These are phyloP conservation scores for Falco berigora DNA, from an alignment of 2,797 vertebrate genomes.

Conservation along the genomic window DNA sequence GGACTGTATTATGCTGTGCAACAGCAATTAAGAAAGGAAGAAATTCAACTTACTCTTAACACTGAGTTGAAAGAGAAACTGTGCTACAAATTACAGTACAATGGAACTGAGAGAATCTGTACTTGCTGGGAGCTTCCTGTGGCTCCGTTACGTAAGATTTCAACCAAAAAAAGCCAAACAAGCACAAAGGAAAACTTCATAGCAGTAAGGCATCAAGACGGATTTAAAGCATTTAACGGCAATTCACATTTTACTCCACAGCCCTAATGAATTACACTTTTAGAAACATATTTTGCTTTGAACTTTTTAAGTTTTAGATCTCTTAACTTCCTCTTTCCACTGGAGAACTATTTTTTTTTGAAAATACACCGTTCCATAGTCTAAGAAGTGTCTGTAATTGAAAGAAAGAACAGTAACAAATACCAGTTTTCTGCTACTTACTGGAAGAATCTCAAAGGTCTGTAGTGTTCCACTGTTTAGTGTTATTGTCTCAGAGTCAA, in stretches of 20 bases:
- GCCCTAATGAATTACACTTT: background rate
- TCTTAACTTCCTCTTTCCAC: background rate
- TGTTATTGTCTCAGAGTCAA: slow-evolving; percentile 89
- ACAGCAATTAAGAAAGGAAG: background rate
- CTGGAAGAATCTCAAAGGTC: slow-evolving; percentile 96
- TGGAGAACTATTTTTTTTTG: background rate
- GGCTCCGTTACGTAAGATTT: background rate
- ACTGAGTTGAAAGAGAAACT: background rate
- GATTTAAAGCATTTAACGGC: background rate
- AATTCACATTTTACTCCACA: background rate
- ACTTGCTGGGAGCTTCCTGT: background rate
- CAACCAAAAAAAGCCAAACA: background rate
- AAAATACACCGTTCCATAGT: background rate
- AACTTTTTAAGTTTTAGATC: background rate
- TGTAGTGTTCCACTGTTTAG: slow-evolving; percentile 91
- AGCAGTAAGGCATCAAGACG: background rate
- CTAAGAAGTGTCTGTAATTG: background rate
- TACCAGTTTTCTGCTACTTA: slow-evolving; percentile 70
- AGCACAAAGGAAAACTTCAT: background rate
- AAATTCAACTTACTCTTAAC: background rate
- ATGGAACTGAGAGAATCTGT: background rate
- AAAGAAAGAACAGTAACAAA: background rate
- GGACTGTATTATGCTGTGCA: background rate
- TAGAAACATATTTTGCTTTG: background rate
- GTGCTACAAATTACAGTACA: background rate